Conservation (phyloP, 2,797 vertebrate genomes). For the Paratrypauchen microcephalus region DNA sequence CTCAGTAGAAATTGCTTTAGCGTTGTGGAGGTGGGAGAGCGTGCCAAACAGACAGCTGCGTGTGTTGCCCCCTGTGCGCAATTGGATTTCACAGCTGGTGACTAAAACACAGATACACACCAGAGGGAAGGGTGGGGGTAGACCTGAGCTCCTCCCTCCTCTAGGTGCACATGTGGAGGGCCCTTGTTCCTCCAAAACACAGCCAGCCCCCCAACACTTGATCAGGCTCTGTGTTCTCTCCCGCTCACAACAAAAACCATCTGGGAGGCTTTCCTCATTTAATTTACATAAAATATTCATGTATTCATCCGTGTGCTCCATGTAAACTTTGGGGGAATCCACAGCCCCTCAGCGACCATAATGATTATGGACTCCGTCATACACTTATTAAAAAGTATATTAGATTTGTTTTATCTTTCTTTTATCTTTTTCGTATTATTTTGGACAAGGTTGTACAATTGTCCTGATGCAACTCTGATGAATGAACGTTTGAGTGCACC, state of each 20-base stretch:
- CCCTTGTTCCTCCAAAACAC: slow-evolving; percentile 27
- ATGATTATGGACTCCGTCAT: slow-evolving; percentile 44
- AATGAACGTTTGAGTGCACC: not conserved
- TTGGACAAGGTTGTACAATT: not conserved
- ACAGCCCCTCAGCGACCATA: slow-evolving; percentile 48
- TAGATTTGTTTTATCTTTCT: not conserved
- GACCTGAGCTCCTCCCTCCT: slow-evolving; percentile 14
- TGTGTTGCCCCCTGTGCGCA: slow-evolving; percentile 49
- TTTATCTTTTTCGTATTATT: not conserved
- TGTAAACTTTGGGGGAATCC: slow-evolving; percentile 69
- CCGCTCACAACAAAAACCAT: slow-evolving; percentile 56
- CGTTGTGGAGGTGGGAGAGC: slow-evolving; percentile 48
- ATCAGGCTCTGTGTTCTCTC: slow-evolving; percentile 40
- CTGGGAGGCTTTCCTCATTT: slow-evolving; percentile 56
- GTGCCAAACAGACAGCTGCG: slow-evolving; percentile 70
- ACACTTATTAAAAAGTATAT: slow-evolving; percentile 14
- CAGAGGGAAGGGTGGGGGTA: slow-evolving; percentile 27
- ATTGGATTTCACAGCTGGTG: slow-evolving; percentile 67
- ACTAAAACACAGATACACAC: slow-evolving; percentile 37
- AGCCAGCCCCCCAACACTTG: slow-evolving; percentile 30
- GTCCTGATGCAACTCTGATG: not conserved
- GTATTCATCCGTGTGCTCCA: slow-evolving; percentile 58
- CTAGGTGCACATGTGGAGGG: slow-evolving; percentile 50
- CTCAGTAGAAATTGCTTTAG: slow-evolving; percentile 64
- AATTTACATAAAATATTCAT: slow-evolving; percentile 77